These are phyloP conservation scores for Isurus oxyrinchus DNA, from an alignment of 2,113 vertebrate species.

Conservation along the genomic window DNA sequence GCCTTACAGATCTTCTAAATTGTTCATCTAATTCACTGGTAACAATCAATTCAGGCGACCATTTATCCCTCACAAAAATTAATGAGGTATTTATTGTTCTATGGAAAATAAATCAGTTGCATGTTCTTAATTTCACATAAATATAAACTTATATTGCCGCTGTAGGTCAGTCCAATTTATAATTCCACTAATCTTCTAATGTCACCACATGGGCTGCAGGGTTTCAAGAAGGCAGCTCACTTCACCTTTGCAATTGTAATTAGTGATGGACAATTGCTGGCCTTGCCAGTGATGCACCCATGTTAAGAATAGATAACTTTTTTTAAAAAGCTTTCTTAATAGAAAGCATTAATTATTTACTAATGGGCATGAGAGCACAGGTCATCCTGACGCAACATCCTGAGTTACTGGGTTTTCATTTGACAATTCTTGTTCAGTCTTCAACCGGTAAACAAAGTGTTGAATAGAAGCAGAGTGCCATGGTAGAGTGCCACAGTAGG, in stretches of 20 bases:
- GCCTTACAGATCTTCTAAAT: slow-evolving; percentile 57
- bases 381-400: not conserved
- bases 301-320: not conserved
- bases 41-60: slow-evolving; percentile 61
- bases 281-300: too few species aligned
- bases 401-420: not conserved
- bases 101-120: not conserved
- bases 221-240: not conserved
- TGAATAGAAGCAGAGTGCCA: not conserved
- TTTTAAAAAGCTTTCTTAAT: not conserved
- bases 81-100: slow-evolving; percentile 61
- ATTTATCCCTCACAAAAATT: slow-evolving; percentile 60
- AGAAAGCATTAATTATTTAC: not conserved
- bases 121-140: not conserved
- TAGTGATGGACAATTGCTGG: not conserved
- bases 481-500: too few species aligned
- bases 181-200: not conserved
- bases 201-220: not conserved
- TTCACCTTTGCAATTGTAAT: not conserved
- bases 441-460: not conserved
- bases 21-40: slow-evolving; percentile 54
- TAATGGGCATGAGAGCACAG: not conserved
- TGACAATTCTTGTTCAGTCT: not conserved
- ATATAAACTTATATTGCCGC: not conserved
- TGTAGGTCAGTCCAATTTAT: not conserved